These are phyloP conservation scores for Oophaga pumilio DNA, from an alignment of 2,113 vertebrate species.

Conservation along the genomic window DNA sequence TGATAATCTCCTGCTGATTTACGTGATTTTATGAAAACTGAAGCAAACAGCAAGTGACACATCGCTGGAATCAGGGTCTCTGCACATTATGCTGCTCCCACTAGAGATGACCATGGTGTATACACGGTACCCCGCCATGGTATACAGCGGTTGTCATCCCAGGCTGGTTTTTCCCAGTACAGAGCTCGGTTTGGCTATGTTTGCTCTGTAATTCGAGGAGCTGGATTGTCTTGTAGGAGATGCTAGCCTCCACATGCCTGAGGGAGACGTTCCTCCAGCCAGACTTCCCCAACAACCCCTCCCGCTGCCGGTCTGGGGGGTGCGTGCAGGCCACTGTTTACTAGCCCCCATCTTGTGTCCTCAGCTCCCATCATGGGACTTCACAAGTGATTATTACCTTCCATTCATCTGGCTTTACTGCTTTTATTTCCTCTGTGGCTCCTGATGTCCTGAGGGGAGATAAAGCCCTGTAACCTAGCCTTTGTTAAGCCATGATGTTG, in stretches of 20 bases:
- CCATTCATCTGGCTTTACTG: neutral
- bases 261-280: neutral
- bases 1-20: too few relatives aligned
- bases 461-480: neutral
- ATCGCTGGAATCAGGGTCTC: too few relatives aligned
- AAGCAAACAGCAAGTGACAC: too few relatives aligned
- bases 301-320: too few relatives aligned
- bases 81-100: too few relatives aligned
- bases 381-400: neutral
- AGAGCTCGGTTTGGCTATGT: neutral
- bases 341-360: constrained; percentile 2
- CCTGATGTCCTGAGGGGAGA: neutral
- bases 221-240: constrained; percentile 44
- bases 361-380: neutral
- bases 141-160: too few relatives aligned
- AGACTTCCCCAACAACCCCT: constrained; percentile 23
- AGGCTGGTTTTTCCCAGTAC: neutral
- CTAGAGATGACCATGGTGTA: too few relatives aligned
- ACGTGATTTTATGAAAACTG: too few relatives aligned
- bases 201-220: constrained; percentile 48
- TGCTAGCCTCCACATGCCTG: constrained; percentile 44
- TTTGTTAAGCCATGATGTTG: neutral
- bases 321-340: neutral
- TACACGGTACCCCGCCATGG: neutral
- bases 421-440: neutral